These are phyloP conservation scores for Megaceryle alcyon DNA, from an alignment of 2,797 vertebrate genomes.

Conservation along the genomic window DNA sequence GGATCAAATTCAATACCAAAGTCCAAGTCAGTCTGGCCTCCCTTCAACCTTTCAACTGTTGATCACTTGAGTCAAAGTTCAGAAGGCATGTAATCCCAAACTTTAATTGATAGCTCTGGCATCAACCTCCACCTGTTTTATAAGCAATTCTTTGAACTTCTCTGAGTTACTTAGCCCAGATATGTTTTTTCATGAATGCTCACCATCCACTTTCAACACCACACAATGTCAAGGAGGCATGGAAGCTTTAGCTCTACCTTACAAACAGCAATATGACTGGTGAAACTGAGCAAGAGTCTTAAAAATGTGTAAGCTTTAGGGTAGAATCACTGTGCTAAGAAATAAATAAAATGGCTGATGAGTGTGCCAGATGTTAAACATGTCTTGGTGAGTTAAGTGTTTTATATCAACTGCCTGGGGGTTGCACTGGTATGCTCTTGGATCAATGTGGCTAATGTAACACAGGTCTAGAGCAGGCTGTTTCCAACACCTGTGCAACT, in stretches of 20 bases:
- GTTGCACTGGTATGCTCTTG: background rate
- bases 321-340: background rate
- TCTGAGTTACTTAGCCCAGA: background rate
- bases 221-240: rapidly evolving
- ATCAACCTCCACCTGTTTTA: background rate
- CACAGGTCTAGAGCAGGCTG: background rate
- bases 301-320: background rate
- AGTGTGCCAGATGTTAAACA: background rate
- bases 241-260: background rate
- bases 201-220: background rate
- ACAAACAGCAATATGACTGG: background rate
- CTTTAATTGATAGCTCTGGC: background rate
- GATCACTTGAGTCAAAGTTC: background rate
- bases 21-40: background rate
- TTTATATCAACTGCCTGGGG: background rate
- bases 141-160: background rate
- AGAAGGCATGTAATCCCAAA: background rate
- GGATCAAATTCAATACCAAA: background rate
- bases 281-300: background rate
- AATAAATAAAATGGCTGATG: background rate
- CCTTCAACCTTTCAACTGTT: background rate
- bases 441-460: background rate
- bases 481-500: background rate
- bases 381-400: background rate
- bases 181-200: background rate